Evolutionary conservation across 2,113 vertebrate species (phyloP).

Genomic region (Eulemur macaco): DNA sequence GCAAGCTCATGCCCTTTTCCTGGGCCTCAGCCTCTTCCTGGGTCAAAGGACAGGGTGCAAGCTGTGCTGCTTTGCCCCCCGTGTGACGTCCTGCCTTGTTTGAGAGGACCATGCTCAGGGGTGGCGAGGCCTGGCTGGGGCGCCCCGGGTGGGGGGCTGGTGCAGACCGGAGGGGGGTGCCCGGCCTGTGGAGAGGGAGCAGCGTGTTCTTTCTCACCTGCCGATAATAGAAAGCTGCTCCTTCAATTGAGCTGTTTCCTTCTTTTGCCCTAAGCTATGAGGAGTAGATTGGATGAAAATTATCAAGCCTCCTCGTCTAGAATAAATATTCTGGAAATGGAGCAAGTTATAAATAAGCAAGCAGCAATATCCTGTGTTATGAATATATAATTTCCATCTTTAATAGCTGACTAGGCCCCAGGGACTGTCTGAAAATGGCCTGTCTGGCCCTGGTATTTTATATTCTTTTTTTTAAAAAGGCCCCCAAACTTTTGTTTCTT

Average conservation of each 20-base stretch:
- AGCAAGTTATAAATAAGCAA: constrained; percentile 96
- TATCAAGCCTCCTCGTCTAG: constrained; percentile 87
- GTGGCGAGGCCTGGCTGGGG: constrained; percentile 63
- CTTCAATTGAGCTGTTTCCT: constrained; percentile 89
- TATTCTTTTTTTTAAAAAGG: constrained; percentile 57
- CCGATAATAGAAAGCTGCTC: constrained; percentile 87
- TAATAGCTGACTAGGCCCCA: constrained; percentile 92
- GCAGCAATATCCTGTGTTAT: constrained; percentile 95
- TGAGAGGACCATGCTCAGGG: constrained; percentile 50
- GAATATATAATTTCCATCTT: constrained; percentile 96
- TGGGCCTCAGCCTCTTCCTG: neutral
- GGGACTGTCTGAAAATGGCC: constrained; percentile 90
- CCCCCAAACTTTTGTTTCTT: constrained; percentile 84
- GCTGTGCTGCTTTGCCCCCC: too few species aligned
- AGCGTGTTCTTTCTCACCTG: constrained; percentile 84
- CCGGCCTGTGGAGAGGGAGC: constrained; percentile 81
- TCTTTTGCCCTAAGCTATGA: constrained; percentile 86
- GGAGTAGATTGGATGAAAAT: constrained; percentile 90
- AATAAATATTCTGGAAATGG: constrained; percentile 92
- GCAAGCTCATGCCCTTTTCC: neutral
- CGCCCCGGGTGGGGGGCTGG: neutral
- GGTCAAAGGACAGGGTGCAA: neutral
- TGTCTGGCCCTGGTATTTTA: constrained; percentile 89
- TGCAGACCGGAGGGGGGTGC: neutral
- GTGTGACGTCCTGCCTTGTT: neutral